Conservation (phyloP, 2,797 vertebrate genomes). For the Pelobates cultripes region DNA sequence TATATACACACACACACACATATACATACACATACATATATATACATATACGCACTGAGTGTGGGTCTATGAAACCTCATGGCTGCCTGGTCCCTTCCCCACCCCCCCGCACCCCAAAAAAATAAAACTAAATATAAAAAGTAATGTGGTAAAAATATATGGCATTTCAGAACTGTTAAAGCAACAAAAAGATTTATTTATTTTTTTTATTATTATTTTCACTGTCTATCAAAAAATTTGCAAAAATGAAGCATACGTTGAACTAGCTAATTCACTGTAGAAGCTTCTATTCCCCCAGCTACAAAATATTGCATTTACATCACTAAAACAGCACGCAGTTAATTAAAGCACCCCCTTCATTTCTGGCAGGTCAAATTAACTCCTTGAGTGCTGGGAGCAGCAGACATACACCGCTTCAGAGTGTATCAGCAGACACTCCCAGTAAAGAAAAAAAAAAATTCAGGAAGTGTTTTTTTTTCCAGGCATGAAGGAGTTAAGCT, state of each 20-base stretch:
- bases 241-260: conserved; percentile 43
- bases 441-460: neutral
- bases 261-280: conserved; percentile 50
- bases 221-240: conserved; percentile 29
- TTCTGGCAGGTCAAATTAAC: conserved; percentile 30
- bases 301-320: conserved; percentile 56
- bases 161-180: conserved; percentile 53
- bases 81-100: neutral
- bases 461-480: neutral
- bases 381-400: conserved; percentile 5
- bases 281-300: conserved; percentile 51
- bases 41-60: neutral
- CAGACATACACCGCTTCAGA: neutral
- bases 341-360: conserved; percentile 39
- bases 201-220: neutral
- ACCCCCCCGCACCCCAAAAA: conserved; percentile 4
- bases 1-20: no score
- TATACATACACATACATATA: no score
- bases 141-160: conserved; percentile 20
- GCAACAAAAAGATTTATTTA: conserved; percentile 29
- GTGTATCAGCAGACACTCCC: neutral
- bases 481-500: conserved; percentile 45
- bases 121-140: conserved; percentile 35
- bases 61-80: neutral
- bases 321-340: conserved; percentile 53